Evolutionary conservation across 2,888 invertebrate genomes (phyloP).

Genomic region (Punctoribates punctum): DNA sequence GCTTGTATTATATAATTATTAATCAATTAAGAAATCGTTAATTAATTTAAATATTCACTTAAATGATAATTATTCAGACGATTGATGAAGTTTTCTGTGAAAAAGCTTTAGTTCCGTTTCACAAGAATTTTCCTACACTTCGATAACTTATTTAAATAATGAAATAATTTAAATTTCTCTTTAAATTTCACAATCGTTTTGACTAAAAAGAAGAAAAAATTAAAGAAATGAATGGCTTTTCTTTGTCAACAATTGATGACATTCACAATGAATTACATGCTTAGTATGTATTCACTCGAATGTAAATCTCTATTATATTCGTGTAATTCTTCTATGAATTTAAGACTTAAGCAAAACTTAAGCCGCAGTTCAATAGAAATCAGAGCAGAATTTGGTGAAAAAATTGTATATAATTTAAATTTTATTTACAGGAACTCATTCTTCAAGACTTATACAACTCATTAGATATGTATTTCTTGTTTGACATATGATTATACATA

Average conservation of each 20-base stretch:
- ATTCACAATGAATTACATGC: constrained; percentile 2
- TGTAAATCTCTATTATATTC: constrained; percentile 4
- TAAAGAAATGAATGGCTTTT: neutral
- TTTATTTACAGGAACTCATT: constrained; percentile 25
- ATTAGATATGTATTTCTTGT: neutral
- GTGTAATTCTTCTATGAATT: neutral
- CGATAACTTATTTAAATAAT: neutral
- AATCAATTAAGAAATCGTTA: neutral
- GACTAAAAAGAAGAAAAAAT: too few species aligned
- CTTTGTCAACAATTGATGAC: too few species aligned
- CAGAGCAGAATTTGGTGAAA: neutral
- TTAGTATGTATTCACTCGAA: neutral
- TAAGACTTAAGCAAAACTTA: neutral
- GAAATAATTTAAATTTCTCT: too few species aligned
- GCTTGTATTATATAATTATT: neutral
- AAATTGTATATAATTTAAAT: neutral
- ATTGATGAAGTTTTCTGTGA: too few species aligned
- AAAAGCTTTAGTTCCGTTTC: too few species aligned
- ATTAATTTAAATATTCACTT: neutral
- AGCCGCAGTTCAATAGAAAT: neutral
- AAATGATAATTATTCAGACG: neutral
- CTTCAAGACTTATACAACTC: neutral
- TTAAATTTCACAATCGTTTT: too few species aligned
- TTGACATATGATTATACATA: constrained; percentile 16
- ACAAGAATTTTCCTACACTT: too few species aligned